phyloP scores from a whole-genome alignment of 2,888 invertebrate genomes.

The Nudaria mundana region DNA sequence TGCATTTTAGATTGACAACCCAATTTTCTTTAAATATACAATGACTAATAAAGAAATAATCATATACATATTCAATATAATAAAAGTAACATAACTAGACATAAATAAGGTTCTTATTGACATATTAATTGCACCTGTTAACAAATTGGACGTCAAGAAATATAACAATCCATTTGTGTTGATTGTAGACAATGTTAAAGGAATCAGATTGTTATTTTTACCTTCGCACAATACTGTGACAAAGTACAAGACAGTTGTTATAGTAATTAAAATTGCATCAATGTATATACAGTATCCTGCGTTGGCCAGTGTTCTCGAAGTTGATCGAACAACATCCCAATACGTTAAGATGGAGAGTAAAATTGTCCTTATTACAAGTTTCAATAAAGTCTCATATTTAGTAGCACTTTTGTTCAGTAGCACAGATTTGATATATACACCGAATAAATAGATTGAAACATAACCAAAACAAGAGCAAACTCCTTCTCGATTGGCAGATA shows the following conservation, averaged over 20 bases:
- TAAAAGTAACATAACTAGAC: slow-evolving; percentile 56
- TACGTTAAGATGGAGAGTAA: slow-evolving; percentile 69
- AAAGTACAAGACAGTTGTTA: slow-evolving; percentile 38
- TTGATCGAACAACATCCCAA: slow-evolving; percentile 73
- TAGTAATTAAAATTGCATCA: slow-evolving; percentile 82
- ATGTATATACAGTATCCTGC: slow-evolving; percentile 90
- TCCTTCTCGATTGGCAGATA: slow-evolving; percentile 96
- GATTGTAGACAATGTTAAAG: slow-evolving; percentile 84
- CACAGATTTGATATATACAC: slow-evolving; percentile 83
- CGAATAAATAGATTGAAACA: slow-evolving; percentile 89
- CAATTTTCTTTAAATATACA: slow-evolving; percentile 59
- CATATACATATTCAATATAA: slow-evolving; percentile 83
- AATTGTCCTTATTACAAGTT: slow-evolving; percentile 36
- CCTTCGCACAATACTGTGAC: slow-evolving; percentile 73
- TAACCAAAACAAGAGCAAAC: slow-evolving; percentile 93
- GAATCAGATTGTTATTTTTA: slow-evolving; percentile 45
- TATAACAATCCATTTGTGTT: slow-evolving; percentile 92
- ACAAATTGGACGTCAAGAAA: slow-evolving; percentile 91
- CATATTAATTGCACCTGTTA: slow-evolving; percentile 92
- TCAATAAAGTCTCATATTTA: slow-evolving; percentile 35
- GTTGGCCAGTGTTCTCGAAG: slow-evolving; percentile 92
- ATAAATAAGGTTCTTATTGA: slow-evolving; percentile 82
- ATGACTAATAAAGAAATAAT: slow-evolving; percentile 47
- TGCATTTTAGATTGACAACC: slow-evolving; percentile 70
- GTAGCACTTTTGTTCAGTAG: slow-evolving; percentile 56